Evolutionary conservation across 2,797 vertebrate species (phyloP), one percentile per base, ranked within the genome.

Genomic region (Cyclura pinguis): DNA sequence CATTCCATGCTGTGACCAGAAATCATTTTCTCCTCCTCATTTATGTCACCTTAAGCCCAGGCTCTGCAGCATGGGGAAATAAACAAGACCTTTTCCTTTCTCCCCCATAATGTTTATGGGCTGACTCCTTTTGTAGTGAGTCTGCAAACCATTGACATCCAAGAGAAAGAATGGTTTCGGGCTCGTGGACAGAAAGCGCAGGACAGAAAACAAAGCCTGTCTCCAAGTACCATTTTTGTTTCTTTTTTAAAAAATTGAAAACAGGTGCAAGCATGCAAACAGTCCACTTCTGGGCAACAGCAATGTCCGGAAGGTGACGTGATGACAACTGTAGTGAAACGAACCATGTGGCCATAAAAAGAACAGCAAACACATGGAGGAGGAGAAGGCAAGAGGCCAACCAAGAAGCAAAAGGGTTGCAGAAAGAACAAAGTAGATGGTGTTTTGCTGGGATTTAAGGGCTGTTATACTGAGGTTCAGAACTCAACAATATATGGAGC

Each of bases 181-280:
- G 84, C 91, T 80, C 83, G 84, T 84, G 81, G 8, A 2, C 50
- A 91, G 91, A 86, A 0, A 6, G 59, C n/a, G n/a, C 4, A 42
- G 9, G 93, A 86, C 0, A 82, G 83, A 84, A 89, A 85, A 86
- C 81, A 91, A 24, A 64, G 7, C 1, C 6, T 52, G 64, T 55
- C 84, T 91, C 84, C 64, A 72, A 90, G 73, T 3, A 38, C 2
- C 14, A 22, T 22, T 52, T 59, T 72, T 72, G 2, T 20, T 52
- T 57, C 13, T 8, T 32, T 42, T 9, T 6, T 1, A 59, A 38
- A 47, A 87, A 93, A 88, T 14, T 77, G 67, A 91, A 92, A 87
- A n/a, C 80, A 89, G 87, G 86, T 32, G 67, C 80, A 14, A 4
- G 77, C 55, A 13, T 9, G 72, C 86, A 86, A 6, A 69, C 59